Evolutionary conservation across 2,888 invertebrate genomes (phyloP), one percentile per base, ranked within the genome.

Genomic region (Linnaemya tessellans): DNA sequence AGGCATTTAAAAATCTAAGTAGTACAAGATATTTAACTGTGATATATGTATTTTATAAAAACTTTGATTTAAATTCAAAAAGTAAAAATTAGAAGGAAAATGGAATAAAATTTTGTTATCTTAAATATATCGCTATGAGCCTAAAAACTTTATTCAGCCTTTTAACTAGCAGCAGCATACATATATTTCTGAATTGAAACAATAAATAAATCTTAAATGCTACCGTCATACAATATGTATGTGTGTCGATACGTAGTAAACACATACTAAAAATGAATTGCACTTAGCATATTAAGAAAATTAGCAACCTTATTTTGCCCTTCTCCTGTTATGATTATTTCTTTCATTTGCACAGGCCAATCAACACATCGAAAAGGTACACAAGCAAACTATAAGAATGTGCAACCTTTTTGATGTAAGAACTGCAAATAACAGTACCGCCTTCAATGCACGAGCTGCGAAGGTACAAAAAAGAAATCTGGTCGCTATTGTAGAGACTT

Each of bases 331-430:
- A 15, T 20, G 10, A 10, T 35, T 56, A 22, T 15, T 20, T 65
- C 20, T 58, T 10, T 3, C 20, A 13, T 30, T 64, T 54, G 41
- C 41, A 60, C 49, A 51, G 30, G 11, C n/a, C 58, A 43, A 15
- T 22, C 54, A 56, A 38, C 13, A 18, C 30, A 64, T 64, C 3
- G 38, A 25, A n/a, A 46, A 22, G 56, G 41, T 30, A 54, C 35
- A 51, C 30, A 38, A 56, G 67, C 22, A 43, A 49, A 49, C 60
- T 51, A 60, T 73, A 68, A 83, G 64, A 80, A 35, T 22, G 77
- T 67, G 60, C 84, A 84, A 75, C 84, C 84, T 84, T 84, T 84
- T 84, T 60, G 67, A 73, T 84, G 84, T 84, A 68, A 38, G 25
- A 78, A 10, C 38, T 3, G 46, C n/a, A 43, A 65, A 74, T 60